A percentile compares a stretch with the other conserved stretches of the same genome.
phyloP scores from a whole-genome alignment of 2,888 invertebrate genomes.

The Globia sparganii region DNA sequence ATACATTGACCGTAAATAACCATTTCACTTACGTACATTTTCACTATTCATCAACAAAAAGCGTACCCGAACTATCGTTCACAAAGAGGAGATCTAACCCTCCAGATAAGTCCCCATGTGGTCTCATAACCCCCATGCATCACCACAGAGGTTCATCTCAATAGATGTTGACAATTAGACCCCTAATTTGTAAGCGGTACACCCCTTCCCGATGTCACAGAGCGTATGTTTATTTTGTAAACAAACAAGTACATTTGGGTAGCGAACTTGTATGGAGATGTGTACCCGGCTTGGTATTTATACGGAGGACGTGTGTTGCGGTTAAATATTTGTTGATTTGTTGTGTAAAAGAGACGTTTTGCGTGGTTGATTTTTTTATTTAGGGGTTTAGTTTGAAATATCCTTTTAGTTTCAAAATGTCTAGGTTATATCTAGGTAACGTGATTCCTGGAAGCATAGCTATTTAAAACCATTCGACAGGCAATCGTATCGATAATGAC shows the following conservation, averaged over 20 bases:
- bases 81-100: conserved; percentile 57
- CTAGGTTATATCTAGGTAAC: background rate
- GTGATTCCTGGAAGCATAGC: background rate
- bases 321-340: conserved; percentile 61
- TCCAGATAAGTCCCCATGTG: conserved; percentile 53
- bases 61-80: conserved; percentile 41
- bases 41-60: conserved; percentile 49
- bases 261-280: conserved; percentile 60
- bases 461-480: too few relatives aligned
- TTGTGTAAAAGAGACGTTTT: conserved; percentile 41
- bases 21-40: conserved; percentile 38
- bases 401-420: background rate
- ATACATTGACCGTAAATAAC: conserved; percentile 21
- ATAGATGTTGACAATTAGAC: conserved; percentile 71
- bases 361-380: conserved; percentile 17
- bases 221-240: conserved; percentile 71
- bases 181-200: conserved; percentile 75
- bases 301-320: conserved; percentile 39
- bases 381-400: background rate
- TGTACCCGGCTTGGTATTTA: conserved; percentile 49
- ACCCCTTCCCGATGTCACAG: conserved; percentile 62
- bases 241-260: conserved; percentile 66
- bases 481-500: too few relatives aligned
- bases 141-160: conserved; percentile 61
- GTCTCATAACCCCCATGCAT: conserved; percentile 58